phyloP scores from a whole-genome alignment of 1,140 invertebrate species.

The Anastatus disparis region DNA sequence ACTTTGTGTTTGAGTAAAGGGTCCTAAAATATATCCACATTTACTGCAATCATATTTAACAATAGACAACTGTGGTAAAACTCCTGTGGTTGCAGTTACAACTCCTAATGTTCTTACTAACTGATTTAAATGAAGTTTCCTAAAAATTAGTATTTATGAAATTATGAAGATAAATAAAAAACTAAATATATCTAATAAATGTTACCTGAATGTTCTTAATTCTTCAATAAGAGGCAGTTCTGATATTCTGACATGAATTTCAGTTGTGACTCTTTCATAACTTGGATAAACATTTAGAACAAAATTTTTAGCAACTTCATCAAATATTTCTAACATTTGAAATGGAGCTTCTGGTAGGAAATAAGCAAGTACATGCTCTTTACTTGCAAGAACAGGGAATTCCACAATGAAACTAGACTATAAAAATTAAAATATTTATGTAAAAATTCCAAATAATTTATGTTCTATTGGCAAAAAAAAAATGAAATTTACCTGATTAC shows the following conservation, averaged over 20 bases:
- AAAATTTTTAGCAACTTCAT: constrained; percentile 94
- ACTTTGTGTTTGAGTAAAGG: constrained; percentile 94
- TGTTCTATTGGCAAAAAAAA: neutral
- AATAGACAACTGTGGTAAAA: constrained; percentile 93
- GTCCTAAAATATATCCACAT: constrained; percentile 94
- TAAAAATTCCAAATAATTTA: constrained; percentile 25
- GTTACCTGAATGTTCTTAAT: constrained; percentile 86
- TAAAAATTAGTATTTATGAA: constrained; percentile 53
- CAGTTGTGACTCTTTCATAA: constrained; percentile 92
- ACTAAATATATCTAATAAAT: constrained; percentile 27
- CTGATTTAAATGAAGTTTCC: constrained; percentile 97
- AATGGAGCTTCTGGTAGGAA: constrained; percentile 97
- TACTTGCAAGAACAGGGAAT: constrained; percentile 88
- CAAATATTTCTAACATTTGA: constrained; percentile 95
- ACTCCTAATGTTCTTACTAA: constrained; percentile 93
- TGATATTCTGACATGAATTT: constrained; percentile 94
- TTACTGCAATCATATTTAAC: constrained; percentile 98
- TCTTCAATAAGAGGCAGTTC: constrained; percentile 97
- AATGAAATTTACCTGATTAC: constrained; percentile 71
- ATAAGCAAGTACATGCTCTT: constrained; percentile 94
- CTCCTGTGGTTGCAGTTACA: constrained; percentile 94
- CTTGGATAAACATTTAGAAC: constrained; percentile 95
- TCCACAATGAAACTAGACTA: constrained; percentile 92
- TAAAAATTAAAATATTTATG: constrained; percentile 46
- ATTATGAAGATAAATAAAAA: constrained; percentile 14